phyloP scores from a whole-genome alignment of 2,888 invertebrate species.

The Apamea anceps region DNA sequence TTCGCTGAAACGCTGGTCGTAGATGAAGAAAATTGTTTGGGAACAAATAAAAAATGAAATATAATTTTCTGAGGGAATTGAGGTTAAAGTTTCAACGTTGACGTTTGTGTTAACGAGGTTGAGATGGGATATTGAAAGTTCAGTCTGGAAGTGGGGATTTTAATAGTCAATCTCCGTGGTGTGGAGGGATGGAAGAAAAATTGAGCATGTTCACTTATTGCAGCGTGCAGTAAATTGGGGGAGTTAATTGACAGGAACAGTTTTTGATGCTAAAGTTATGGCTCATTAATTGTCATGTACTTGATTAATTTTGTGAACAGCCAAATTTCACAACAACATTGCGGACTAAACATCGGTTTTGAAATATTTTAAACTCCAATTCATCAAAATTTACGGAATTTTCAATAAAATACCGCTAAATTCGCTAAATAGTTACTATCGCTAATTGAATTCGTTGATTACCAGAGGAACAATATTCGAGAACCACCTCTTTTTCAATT shows the following conservation, averaged over 20 bases:
- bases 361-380: conserved; percentile 6
- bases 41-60: conserved; percentile 68
- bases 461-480: conserved; percentile 46
- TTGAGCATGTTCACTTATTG: conserved; percentile 8
- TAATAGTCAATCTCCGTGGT: conserved; percentile 54
- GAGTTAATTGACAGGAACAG: conserved; percentile 8
- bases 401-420: conserved; percentile 18
- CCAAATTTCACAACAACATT: neutral
- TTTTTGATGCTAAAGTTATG: neutral
- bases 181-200: conserved; percentile 36
- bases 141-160: conserved; percentile 38
- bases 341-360: neutral
- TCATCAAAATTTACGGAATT: conserved; percentile 36
- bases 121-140: conserved; percentile 52
- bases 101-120: conserved; percentile 60
- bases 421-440: conserved; percentile 45
- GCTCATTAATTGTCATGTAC: too few relatives aligned
- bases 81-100: conserved; percentile 59
- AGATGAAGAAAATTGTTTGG: conserved; percentile 66
- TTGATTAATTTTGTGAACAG: conserved; percentile 9
- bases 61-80: conserved; percentile 60
- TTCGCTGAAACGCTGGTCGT: conserved; percentile 61
- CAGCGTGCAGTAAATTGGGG: conserved; percentile 2
- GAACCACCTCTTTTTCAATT: conserved; percentile 44
- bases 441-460: conserved; percentile 59